A percentile compares a stretch with the other conserved stretches of the same genome.
These are phyloP conservation scores for Porites lobata DNA, from an alignment of 92 coral and sea anemone species.

Conservation along the genomic window DNA sequence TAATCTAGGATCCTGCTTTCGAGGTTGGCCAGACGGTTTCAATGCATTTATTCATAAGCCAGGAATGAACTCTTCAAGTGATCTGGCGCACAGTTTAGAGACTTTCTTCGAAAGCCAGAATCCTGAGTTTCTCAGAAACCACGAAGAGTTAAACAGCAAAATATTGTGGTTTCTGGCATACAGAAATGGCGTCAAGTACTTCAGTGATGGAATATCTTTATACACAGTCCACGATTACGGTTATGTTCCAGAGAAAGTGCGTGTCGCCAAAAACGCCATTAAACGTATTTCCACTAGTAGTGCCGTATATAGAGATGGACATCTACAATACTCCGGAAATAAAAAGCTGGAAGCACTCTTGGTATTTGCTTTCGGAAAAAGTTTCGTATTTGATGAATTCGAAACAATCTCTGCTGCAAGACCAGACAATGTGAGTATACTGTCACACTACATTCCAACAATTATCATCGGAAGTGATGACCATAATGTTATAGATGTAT, in stretches of 20 bases:
- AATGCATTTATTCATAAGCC: constrained; percentile 23
- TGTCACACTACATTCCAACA: constrained; percentile 43
- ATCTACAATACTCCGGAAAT: constrained; percentile 3
- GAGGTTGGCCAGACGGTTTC: constrained; percentile 43
- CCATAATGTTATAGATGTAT: constrained; percentile 24
- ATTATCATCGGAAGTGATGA: constrained; percentile 28
- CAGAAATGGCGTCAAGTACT: neutral
- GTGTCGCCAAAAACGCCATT: constrained; percentile 21
- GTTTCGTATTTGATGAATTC: constrained; percentile 24
- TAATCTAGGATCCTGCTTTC: constrained; percentile 35
- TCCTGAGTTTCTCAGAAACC: neutral
- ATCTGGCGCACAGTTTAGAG: constrained; percentile 1
- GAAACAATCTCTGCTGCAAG: constrained; percentile 19
- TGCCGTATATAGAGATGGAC: neutral
- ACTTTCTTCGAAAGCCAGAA: constrained; percentile 1
- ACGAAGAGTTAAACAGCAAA: neutral
- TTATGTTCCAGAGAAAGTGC: neutral
- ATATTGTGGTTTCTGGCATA: constrained; percentile 31
- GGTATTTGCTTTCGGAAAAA: constrained; percentile 36
- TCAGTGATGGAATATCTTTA: constrained; percentile 35
- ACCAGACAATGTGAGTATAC: constrained; percentile 6
- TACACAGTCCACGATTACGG: neutral
- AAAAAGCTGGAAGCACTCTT: constrained; percentile 29
- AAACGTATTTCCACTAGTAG: neutral
- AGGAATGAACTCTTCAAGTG: constrained; percentile 1